Conservation (phyloP, 1,140 invertebrate genomes). For the Sycophaga agraensis region DNA sequence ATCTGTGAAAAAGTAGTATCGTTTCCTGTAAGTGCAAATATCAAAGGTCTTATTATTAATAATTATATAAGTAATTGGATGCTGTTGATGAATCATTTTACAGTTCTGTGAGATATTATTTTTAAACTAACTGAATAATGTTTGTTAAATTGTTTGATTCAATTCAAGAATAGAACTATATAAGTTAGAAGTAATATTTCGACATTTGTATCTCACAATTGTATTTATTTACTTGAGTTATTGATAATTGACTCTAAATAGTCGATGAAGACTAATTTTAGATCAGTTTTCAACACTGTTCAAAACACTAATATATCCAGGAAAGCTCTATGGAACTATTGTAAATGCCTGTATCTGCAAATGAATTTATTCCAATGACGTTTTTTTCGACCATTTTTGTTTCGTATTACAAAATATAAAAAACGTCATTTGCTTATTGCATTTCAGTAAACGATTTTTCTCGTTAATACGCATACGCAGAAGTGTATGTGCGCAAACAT, state of each 20-base stretch:
- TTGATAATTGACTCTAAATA: neutral
- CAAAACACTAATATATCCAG: neutral
- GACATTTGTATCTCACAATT: no score
- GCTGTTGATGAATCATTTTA: neutral
- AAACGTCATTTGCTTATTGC: constrained; percentile 10
- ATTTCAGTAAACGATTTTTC: constrained; percentile 13
- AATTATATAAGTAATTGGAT: neutral
- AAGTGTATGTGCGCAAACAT: neutral
- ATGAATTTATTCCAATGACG: constrained; percentile 18
- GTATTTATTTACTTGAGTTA: no score
- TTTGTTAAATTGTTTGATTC: no score
- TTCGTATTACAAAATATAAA: constrained; percentile 5
- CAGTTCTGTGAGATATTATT: neutral
- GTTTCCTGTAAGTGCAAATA: neutral
- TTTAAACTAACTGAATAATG: neutral
- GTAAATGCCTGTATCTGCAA: neutral
- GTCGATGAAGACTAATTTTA: neutral
- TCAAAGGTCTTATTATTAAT: no score
- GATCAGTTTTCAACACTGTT: constrained; percentile 6
- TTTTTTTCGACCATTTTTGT: constrained; percentile 13
- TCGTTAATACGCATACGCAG: neutral
- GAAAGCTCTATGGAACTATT: neutral
- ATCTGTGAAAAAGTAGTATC: neutral
- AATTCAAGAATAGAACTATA: no score
- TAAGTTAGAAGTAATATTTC: no score